phyloP scores from a whole-genome alignment of 92 coral and sea anemone genomes.

The Nematostella vectensis region DNA sequence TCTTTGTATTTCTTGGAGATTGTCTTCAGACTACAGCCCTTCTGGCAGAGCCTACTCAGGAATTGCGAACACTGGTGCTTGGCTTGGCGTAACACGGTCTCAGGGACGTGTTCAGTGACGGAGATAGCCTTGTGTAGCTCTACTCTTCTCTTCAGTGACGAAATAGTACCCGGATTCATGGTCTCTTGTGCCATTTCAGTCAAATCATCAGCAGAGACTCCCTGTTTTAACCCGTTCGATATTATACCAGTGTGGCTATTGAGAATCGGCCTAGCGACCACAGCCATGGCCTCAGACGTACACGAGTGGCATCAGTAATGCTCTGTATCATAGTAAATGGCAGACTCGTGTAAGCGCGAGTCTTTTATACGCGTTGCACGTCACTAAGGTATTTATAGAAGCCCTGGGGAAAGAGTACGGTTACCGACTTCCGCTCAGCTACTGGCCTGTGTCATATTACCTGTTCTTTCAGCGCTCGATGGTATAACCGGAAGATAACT shows the following conservation, averaged over 20 bases:
- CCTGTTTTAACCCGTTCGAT: background rate
- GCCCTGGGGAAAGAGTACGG: background rate
- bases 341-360: no score
- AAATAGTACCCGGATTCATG: background rate
- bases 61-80: background rate
- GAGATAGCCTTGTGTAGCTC: conserved; percentile 1
- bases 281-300: no score
- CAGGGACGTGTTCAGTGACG: background rate
- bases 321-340: no score
- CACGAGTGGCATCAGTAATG: no score
- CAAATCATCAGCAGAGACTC: background rate
- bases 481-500: no score
- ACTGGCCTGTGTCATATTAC: background rate
- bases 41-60: background rate
- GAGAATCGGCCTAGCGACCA: no score
- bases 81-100: background rate
- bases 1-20: conserved; percentile 21
- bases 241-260: no score
- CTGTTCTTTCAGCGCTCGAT: no score
- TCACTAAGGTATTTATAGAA: background rate
- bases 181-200: no score
- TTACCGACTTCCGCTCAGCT: background rate
- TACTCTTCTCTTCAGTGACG: background rate
- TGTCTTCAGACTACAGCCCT: conserved; percentile 22
- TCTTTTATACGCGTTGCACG: background rate